phyloP scores from a whole-genome alignment of 2,888 invertebrate genomes.

The Drosophila falleni region DNA sequence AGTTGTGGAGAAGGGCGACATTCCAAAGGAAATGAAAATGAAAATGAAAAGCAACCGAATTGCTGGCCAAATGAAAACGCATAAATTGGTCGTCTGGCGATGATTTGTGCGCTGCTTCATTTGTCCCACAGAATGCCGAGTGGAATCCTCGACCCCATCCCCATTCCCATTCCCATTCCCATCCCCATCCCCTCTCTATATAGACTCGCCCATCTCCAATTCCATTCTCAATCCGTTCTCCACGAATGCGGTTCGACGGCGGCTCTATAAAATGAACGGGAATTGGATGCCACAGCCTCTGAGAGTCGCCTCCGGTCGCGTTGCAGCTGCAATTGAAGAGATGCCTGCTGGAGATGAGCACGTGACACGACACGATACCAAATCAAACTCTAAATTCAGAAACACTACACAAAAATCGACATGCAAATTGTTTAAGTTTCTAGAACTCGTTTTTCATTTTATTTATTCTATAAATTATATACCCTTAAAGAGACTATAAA shows the following conservation, averaged over 20 bases:
- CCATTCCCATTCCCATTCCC: neutral
- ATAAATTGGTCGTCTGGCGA: slow-evolving; percentile 63
- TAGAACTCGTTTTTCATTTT: no score
- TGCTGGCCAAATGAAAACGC: slow-evolving; percentile 59
- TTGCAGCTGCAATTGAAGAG: slow-evolving; percentile 3
- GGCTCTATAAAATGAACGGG: slow-evolving; percentile 30
- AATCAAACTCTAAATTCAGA: neutral
- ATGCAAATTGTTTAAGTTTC: no score
- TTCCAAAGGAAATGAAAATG: slow-evolving; percentile 26
- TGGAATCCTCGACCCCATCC: neutral
- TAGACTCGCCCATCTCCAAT: neutral
- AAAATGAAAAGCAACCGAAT: slow-evolving; percentile 36
- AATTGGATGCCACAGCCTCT: slow-evolving; percentile 33
- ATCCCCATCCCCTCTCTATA: neutral
- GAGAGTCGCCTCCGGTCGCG: slow-evolving; percentile 17
- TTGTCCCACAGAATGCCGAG: slow-evolving; percentile 36
- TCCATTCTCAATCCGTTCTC: neutral
- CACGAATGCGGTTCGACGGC: slow-evolving; percentile 4
- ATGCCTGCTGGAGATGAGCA: slow-evolving; percentile 10
- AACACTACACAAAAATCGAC: neutral
- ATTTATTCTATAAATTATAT: no score
- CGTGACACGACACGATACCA: neutral
- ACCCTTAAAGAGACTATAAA: no score
- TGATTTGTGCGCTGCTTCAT: slow-evolving; percentile 62
- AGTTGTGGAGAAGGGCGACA: neutral